A percentile compares a stretch with the other conserved stretches of the same genome.
phyloP scores from a whole-genome alignment of 2,113 vertebrate genomes.

The Macrotus californicus region DNA sequence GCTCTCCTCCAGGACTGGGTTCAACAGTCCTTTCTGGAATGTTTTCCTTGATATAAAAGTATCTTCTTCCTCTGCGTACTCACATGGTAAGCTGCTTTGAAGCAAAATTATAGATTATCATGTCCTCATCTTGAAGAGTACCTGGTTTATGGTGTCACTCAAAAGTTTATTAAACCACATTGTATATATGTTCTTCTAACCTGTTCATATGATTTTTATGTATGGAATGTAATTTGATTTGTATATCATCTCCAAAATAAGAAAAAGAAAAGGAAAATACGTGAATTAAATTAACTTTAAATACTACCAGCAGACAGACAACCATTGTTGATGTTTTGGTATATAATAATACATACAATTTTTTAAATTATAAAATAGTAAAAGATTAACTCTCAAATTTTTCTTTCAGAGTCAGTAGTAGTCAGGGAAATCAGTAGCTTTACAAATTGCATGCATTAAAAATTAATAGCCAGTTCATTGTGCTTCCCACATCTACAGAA shows the following conservation, averaged over 20 bases:
- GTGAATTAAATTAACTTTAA: slow-evolving; percentile 23
- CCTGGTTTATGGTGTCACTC: neutral
- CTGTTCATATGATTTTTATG: neutral
- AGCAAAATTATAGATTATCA: neutral
- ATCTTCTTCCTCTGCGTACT: neutral
- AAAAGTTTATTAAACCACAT: neutral
- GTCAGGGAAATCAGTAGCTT: slow-evolving; percentile 16
- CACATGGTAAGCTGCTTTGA: neutral
- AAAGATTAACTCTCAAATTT: neutral
- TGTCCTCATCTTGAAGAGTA: neutral
- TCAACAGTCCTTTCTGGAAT: neutral
- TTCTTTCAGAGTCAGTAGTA: neutral
- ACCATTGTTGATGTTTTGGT: neutral
- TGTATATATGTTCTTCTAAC: neutral
- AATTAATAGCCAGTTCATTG: slow-evolving; percentile 21
- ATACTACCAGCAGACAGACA: neutral
- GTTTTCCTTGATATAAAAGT: neutral
- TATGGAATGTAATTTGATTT: neutral
- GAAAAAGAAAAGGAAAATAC: slow-evolving; percentile 21
- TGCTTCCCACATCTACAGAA: neutral
- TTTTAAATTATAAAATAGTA: neutral
- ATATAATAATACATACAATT: neutral
- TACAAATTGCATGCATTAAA: slow-evolving; percentile 42
- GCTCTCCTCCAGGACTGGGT: neutral
- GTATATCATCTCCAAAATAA: slow-evolving; percentile 16